Base-by-base conservation (phyloP, 2,113 vertebrate species). In the Zapornia atra region DNA sequence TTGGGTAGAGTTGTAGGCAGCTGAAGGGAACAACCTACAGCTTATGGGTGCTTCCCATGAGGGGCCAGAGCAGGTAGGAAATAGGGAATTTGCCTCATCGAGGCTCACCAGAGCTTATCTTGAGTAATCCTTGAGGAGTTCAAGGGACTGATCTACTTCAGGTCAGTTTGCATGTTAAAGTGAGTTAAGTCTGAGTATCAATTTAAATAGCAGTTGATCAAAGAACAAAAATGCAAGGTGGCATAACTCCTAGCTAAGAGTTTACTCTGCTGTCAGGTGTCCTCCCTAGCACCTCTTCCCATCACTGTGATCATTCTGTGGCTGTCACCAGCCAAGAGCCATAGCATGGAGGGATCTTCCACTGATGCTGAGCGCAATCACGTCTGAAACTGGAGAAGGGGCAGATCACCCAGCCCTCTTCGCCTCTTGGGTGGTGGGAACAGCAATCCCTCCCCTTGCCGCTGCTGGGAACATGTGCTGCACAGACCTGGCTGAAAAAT, bases 101-200 rank as follows among this genome's bases (percentile, higher is more conserved):
- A 57, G 44, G 40, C 92, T 93, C 94, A 94, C 92, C 50, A 92
- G 51, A 88, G 31, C 76, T 90, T 90, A 93, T 88, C 79, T 93
- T 81, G 78, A 90, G 54, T 20, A 66, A 59, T 65, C 65, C 63
- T 48, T 82, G 50, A 61, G 56, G 44, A 77, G 54, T 48, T 59
- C 22, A 36, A 92, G 40, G 54, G 63, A 73, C 79, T 36, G 11
- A 26, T 53, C 68, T 92, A 19, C 26, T 65, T 72, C 0, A 0
- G 70, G 40, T 40, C 60, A 44, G 63, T 70, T 83, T 90, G 76
- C 59, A 81, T 19, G 20, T 56, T 86, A 81, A 92, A 83, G 56
- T 68, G 88, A 90, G 76, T 86, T 70, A 81, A 91, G 64, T 80
- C 85, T 76, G 78, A 94, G 72, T 68, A 53, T 81, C 72, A 95